A percentile compares a stretch with the other conserved stretches of the same genome.
Conservation (phyloP, 2,113 vertebrate genomes). For the Halcyon senegalensis region DNA sequence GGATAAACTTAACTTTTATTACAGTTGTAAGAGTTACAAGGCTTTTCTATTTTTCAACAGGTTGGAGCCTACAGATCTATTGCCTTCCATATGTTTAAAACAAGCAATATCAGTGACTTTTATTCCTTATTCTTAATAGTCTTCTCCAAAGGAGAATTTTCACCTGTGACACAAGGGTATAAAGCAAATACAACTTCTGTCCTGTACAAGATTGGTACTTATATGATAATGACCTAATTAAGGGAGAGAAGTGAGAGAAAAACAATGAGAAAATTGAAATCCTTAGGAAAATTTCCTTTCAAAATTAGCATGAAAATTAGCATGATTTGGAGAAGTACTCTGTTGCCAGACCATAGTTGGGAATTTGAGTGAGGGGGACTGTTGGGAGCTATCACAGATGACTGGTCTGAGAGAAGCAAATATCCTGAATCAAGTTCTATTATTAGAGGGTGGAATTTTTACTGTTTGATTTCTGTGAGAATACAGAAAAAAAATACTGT, state of each 20-base stretch:
- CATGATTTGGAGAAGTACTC: not conserved
- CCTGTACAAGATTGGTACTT: not conserved
- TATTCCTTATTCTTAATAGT: not conserved
- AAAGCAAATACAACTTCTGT: not conserved
- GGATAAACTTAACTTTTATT: not conserved
- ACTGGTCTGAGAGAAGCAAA: not conserved
- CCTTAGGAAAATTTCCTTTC: not conserved
- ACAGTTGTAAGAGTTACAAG: not conserved
- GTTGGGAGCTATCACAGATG: not conserved
- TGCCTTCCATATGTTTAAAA: not conserved
- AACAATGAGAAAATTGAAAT: not conserved
- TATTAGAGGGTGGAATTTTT: not conserved
- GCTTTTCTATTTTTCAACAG: not conserved
- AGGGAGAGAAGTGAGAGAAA: not conserved
- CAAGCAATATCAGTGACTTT: not conserved
- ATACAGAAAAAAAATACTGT: not conserved
- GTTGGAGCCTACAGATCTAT: not conserved
- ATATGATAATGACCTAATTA: not conserved
- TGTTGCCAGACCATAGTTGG: not conserved
- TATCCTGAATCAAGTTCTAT: not conserved
- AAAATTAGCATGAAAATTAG: not conserved
- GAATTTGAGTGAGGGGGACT: not conserved
- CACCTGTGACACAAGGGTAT: not conserved
- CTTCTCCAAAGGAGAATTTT: not conserved
- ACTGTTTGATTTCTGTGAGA: not conserved